These are phyloP conservation scores for Caenorhabditis sulstoni DNA, from an alignment of 2,888 invertebrate species.

Conservation along the genomic window DNA sequence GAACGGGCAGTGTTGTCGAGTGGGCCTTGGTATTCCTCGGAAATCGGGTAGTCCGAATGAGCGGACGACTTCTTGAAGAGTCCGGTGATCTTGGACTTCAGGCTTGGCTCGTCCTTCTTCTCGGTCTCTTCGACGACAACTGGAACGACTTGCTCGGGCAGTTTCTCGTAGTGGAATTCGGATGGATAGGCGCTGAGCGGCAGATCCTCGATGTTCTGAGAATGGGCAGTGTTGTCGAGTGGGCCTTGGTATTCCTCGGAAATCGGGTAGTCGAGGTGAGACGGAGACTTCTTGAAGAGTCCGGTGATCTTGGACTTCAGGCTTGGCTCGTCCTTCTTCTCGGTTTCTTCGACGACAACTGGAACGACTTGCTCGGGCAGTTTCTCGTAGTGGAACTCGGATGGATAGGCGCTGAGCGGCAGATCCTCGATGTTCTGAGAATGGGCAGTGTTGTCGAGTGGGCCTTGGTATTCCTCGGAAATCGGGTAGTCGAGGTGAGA, in stretches of 20 bases:
- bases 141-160: conserved; percentile 9
- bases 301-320: conserved; percentile 35
- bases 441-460: conserved; percentile 6
- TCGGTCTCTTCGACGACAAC: conserved; percentile 16
- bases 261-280: conserved; percentile 63
- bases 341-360: conserved; percentile 43
- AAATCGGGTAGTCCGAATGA: conserved; percentile 31
- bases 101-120: conserved; percentile 44
- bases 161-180: conserved; percentile 47
- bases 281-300: conserved; percentile 56
- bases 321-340: conserved; percentile 37
- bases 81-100: conserved; percentile 46
- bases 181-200: conserved; percentile 12
- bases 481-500: conserved; percentile 26
- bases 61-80: conserved; percentile 29
- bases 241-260: conserved; percentile 42
- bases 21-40: conserved; percentile 57
- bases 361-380: conserved; percentile 23
- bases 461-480: conserved; percentile 14
- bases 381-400: conserved; percentile 36
- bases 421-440: conserved; percentile 59
- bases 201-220: background rate
- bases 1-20: conserved; percentile 44
- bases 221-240: conserved; percentile 30
- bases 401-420: conserved; percentile 53